Evolutionary conservation across 2,888 invertebrate species (phyloP), one percentile per base, ranked within the genome.

Genomic region (Diaphora mendica): DNA sequence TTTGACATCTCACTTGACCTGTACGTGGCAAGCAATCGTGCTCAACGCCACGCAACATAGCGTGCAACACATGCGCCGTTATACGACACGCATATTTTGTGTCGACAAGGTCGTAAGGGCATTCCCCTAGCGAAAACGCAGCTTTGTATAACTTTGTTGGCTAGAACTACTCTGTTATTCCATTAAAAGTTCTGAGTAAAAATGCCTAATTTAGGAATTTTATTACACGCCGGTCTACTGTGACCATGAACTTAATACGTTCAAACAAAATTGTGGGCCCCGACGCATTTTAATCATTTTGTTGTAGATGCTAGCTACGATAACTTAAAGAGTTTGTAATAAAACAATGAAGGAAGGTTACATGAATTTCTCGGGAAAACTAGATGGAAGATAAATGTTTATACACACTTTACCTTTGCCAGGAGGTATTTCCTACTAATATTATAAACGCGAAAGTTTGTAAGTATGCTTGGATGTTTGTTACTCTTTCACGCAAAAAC

Each of bases 101-200:
- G 3, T 26, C 26, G 13, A 15, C 59, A 59, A 59, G 59, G 59
- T 4, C 59, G 26, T 5, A 5, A 13, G n/a, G 26, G 5, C n/a
- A 59, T 26, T 59, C 26, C 59, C 59, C 59, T 59, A 59, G 59
- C 4, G 42, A 66, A 66, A 51, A 39, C 39, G 23, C n/a, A 23
- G 73, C 75, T 71, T 73, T 79, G 75, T 80, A 84, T 79, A 85
- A 85, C 76, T 85, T 84, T 79, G 76, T 67, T 70, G 33, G n/a
- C 71, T 64, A n/a, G 64, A 72, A 73, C 76, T 71, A 75, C 83
- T 87, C 75, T 81, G 80, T 86, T 86, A 88, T 88, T 88, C 88
- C 87, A 88, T 88, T 87, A 87, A 85, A 88, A 88, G 80, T 88
- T 87, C 77, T 55, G 48, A 75, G 73, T 77, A 85, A 86, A 87